Conservation (phyloP, 2,797 vertebrate genomes). For the Glyptemys insculpta region DNA sequence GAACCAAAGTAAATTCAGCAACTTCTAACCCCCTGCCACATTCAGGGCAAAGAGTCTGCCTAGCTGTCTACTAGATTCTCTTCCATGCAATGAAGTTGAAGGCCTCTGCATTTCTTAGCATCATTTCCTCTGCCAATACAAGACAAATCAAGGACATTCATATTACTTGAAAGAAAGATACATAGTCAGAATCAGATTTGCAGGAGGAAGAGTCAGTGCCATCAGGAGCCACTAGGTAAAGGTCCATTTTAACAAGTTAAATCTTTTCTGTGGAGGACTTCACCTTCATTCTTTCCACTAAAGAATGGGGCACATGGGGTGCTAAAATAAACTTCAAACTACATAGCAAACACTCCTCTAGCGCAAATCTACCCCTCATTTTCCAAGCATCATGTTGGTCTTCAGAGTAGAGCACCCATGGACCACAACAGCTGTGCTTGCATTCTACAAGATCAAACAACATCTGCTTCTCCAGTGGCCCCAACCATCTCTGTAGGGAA, state of each 20-base stretch:
- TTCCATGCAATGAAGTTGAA: not conserved
- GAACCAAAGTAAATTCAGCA: not conserved
- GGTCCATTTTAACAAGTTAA: not conserved
- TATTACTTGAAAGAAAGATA: not conserved
- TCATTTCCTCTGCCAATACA: accelerated
- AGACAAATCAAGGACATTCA: accelerated
- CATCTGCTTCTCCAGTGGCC: not conserved
- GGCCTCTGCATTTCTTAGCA: accelerated
- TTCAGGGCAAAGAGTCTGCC: not conserved
- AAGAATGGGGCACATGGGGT: no score
- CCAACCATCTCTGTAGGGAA: no score
- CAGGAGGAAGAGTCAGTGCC: not conserved
- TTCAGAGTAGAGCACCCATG: not conserved
- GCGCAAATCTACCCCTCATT: not conserved
- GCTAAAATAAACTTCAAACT: not conserved
- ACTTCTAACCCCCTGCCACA: not conserved
- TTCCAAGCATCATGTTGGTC: not conserved
- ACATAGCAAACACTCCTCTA: not conserved
- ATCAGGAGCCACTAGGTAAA: not conserved
- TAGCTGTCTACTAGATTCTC: not conserved
- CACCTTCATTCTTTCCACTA: not conserved
- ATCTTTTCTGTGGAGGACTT: not conserved
- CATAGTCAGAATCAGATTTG: accelerated
- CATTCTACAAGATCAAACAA: not conserved
- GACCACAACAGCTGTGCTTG: not conserved